Base-by-base conservation (phyloP, 64 coral and sea anemone genomes). In the Stichodactyla mertensii region DNA sequence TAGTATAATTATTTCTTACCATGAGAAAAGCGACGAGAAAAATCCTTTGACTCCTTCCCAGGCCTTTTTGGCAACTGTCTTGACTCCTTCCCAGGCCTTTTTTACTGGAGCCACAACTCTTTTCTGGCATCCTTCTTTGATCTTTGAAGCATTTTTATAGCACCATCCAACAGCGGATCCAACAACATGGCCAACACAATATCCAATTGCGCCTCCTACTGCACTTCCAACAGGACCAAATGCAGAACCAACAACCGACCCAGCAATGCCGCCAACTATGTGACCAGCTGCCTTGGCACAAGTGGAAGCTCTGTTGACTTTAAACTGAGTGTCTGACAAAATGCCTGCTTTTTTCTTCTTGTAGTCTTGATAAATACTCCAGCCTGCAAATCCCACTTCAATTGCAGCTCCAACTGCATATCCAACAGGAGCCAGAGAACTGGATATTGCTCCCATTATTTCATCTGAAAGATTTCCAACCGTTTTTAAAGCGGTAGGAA, bases 391-490 rank as follows among this genome's bases (percentile, higher is more conserved):
- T 22, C 78, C 52, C 52, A 20, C 5, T 81, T 81, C 78, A 55
- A 81, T 53, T 51, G n/a, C 16, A 54, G 51, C 78, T 15, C 78
- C 78, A 81, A 55, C 11, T 52, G 14, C 78, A 54, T 20, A 81
- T 81, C 78, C 78, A 54, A 54, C 20, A 18, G 78, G 52, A 14
- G 78, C 2, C 78, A 81, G 12, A 28, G 78, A 13, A 81, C 78
- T 55, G 15, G 53, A 81, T 20, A 81, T 54, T 14, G 8, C 36
- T 7, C 78, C 78, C 14, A 81, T 1, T 9, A 55, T 22, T 18
- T 81, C 78, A 55, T 81, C 78, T 18, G 78, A 81, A 22, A 81
- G 14, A 14, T 81, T 81, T 16, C 15, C 78, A 81, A 55, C 78
- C 0, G 16, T 14, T 54, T 54, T 81, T 15, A 53, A 10, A 7